Evolutionary conservation across 2,113 vertebrate genomes (phyloP), one percentile per base, ranked within the genome.

Genomic region (Micromys minutus): DNA sequence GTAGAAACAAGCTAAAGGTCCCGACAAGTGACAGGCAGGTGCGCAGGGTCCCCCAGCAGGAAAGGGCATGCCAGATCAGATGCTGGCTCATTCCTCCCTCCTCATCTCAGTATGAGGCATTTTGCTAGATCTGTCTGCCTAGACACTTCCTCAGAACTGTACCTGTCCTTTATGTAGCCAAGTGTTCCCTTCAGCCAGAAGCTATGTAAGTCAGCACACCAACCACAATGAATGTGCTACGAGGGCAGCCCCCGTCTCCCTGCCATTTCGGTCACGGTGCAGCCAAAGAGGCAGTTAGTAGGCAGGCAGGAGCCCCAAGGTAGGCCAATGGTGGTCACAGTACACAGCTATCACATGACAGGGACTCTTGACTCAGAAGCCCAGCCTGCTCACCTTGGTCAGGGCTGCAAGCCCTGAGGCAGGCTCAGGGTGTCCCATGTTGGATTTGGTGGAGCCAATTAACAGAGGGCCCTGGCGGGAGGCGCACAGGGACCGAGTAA

Each of bases 381-480:
- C 4, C 24, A 1, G 7, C 8, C 65, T 0, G 1, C 42, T 98
- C 97, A 99, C 99, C 99, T 99, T 99, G 80, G 98, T 98, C 84
- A 99, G 97, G 0, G 99, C 99, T 11, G 99, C 98, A 74, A 99
- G 98, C 52, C 99, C 99, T 0, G 99, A 99, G 11, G 99, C 99
- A 2, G 99, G 99, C 97, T 99, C 99, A 2, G 99, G 98, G 92
- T 99, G 99, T 42, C 99, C 99, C 99, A 99, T 99, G 98, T 99
- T 99, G 72, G 99, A 99, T 97, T 99, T 99, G 76, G 99, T 99
- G 95, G 99, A 99, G 55, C 99, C 99, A 12, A 99, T 98, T 88
- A 99, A 98, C 96, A 99, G 96, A 0, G 99, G 99, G 0, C 98
- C 97, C 91, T 97, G 98, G 89, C 98, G 91, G 67, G 97, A 95